A percentile compares a stretch with the other conserved stretches of the same genome.
phyloP scores from a whole-genome alignment of 2,797 vertebrate species.

The Acrossocheilus fasciatus region DNA sequence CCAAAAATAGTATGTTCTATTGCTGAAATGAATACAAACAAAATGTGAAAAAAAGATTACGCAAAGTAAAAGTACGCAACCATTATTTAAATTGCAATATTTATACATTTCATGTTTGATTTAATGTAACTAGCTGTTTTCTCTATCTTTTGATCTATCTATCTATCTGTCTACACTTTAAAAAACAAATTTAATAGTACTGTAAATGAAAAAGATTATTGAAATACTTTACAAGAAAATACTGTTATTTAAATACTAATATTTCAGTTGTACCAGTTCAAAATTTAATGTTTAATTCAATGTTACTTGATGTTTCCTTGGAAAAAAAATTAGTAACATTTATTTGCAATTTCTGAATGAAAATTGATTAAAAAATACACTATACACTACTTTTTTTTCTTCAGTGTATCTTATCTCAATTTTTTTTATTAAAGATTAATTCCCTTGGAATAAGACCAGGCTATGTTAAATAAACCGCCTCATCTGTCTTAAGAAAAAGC shows the following conservation, averaged over 20 bases:
- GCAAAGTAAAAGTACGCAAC: too few relatives aligned
- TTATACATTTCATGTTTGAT: too few relatives aligned
- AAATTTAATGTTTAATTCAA: neutral
- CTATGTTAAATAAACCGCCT: slow-evolving; percentile 50
- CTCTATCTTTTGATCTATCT: neutral
- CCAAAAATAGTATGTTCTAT: neutral
- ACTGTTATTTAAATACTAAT: neutral
- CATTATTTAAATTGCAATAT: too few relatives aligned
- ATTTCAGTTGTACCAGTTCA: neutral
- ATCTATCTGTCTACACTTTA: neutral
- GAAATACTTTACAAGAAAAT: neutral
- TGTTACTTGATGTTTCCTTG: neutral
- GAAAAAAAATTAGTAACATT: too few relatives aligned
- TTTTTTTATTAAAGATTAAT: slow-evolving; percentile 44
- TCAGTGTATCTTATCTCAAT: neutral
- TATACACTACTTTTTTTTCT: neutral
- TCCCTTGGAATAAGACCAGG: slow-evolving; percentile 48
- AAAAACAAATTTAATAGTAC: neutral
- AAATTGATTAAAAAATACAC: neutral
- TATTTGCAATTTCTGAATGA: neutral
- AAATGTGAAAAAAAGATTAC: too few relatives aligned
- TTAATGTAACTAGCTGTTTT: too few relatives aligned
- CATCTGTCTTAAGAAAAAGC: slow-evolving; percentile 52
- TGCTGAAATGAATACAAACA: neutral
- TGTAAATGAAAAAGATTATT: neutral